These are phyloP conservation scores for Scaptomyza tumidula DNA, from an alignment of 2,888 invertebrate genomes.

Conservation along the genomic window DNA sequence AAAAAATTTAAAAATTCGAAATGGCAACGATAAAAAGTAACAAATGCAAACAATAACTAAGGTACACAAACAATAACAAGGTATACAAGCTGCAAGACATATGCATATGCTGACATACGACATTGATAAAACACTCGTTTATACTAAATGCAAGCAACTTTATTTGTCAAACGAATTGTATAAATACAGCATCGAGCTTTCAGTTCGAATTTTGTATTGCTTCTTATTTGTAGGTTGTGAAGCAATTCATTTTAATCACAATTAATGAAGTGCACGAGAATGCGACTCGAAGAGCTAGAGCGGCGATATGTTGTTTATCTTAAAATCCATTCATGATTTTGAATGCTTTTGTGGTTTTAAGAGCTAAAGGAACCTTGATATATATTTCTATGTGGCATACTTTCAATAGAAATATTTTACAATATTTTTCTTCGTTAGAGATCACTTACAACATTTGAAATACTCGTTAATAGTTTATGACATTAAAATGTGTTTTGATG, in stretches of 20 bases:
- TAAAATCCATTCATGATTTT: neutral
- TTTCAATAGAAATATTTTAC: neutral
- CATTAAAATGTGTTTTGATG: too few species aligned
- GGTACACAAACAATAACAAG: too few species aligned
- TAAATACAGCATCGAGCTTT: neutral
- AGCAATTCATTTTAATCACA: neutral
- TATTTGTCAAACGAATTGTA: neutral
- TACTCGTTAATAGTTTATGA: neutral
- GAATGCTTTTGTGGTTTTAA: neutral
- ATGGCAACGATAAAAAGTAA: conserved; percentile 5
- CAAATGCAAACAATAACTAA: neutral
- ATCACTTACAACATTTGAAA: too few species aligned
- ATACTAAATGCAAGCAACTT: neutral
- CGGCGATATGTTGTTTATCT: neutral
- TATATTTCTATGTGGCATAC: neutral
- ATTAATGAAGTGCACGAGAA: neutral
- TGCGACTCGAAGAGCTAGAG: neutral
- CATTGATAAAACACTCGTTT: too few species aligned
- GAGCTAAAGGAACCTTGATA: neutral
- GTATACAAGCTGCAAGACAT: neutral
- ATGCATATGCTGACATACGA: neutral
- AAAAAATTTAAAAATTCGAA: conserved; percentile 7
- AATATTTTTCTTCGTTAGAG: too few species aligned
- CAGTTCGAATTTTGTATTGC: neutral
- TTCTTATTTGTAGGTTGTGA: too few species aligned